Base-by-base conservation (phyloP, 2,888 invertebrate species). In the Aphelenchoides bicaudatus region DNA sequence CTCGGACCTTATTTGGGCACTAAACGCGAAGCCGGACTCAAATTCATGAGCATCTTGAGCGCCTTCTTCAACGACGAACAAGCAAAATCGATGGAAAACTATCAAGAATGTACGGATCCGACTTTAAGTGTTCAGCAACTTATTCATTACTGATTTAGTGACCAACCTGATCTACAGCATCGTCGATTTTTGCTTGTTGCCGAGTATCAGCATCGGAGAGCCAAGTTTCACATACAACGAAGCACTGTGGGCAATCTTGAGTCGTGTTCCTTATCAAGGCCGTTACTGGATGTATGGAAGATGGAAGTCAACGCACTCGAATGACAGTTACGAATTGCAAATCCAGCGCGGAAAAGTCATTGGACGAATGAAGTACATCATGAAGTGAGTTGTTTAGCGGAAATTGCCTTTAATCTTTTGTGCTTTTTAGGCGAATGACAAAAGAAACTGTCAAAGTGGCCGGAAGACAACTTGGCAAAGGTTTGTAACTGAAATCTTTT, bases 401-500 rank as follows among this genome's bases (percentile, higher is more conserved):
- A 43, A 43, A 16, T 16, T 43, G n/a, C 8, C 8, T 10, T 13
- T 43, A 43, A 28, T 49, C 30, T 16, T 21, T 49, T 30, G n/a
- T 49, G 6, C 21, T 4, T 39, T 49, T 34, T 63, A 83, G 82
- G 67, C 80, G 84, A n/a, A 72, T 84, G 34, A 92, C 92, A 73
- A 99, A 98, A 80, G 98, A 99, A 80, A 98, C 93, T 76, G 91
- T 94, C 4, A 98, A 96, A 80, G 91, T 90, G 1, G 89, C 92
- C 62, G 98, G 98, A 0, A 85, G 98, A 59, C 87, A 89, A 48
- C 88, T 99, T 65, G 98, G 96, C 13, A 99, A 99, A 83, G n/a
- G n/a, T n/a, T n/a, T n/a, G n/a, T n/a, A n/a, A n/a, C n/a, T n/a
- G n/a, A n/a, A n/a, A n/a, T n/a, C n/a, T n/a, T n/a, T n/a, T n/a